These are phyloP conservation scores for Sebastes trivittatus DNA, from an alignment of 2,797 vertebrate genomes.

Conservation along the genomic window DNA sequence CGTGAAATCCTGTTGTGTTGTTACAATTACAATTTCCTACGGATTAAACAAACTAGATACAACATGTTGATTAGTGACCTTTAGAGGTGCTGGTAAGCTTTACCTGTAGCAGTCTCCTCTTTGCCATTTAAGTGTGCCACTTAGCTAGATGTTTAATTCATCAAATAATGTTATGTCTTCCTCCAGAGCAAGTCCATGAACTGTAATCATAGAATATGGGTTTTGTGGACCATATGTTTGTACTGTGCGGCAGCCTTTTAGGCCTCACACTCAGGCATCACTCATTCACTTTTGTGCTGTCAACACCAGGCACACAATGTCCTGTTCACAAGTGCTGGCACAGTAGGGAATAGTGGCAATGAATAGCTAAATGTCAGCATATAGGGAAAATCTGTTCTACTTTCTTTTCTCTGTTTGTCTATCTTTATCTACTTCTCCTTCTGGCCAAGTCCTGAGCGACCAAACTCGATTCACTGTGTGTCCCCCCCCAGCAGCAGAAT, in stretches of 20 bases:
- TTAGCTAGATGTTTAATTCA: not conserved
- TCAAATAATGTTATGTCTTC: not conserved
- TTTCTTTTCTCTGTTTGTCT: constrained; percentile 5
- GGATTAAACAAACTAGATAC: not conserved
- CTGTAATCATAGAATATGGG: not conserved
- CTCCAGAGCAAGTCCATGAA: not conserved
- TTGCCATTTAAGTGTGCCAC: not conserved
- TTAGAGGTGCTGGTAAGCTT: not conserved
- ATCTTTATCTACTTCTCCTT: not conserved
- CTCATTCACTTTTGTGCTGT: constrained; percentile 18
- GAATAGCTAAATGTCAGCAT: constrained; percentile 29
- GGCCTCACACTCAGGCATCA: constrained; percentile 9
- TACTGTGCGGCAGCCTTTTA: not conserved
- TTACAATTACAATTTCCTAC: not conserved
- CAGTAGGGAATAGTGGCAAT: constrained; percentile 1
- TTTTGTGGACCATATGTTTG: constrained; percentile 20
- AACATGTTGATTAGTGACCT: not conserved
- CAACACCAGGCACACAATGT: constrained; percentile 18
- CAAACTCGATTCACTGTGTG: not conserved
- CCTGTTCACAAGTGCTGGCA: constrained; percentile 6
- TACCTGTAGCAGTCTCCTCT: not conserved
- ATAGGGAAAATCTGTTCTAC: constrained; percentile 1
- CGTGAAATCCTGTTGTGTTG: fast-evolving
- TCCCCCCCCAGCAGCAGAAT: not conserved
- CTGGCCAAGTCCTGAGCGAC: not conserved